Percentiles rank a stretch among this genome's conserved stretches.
phyloP scores from a whole-genome alignment of 2,888 invertebrate genomes.

The Argyra leucocephala region DNA sequence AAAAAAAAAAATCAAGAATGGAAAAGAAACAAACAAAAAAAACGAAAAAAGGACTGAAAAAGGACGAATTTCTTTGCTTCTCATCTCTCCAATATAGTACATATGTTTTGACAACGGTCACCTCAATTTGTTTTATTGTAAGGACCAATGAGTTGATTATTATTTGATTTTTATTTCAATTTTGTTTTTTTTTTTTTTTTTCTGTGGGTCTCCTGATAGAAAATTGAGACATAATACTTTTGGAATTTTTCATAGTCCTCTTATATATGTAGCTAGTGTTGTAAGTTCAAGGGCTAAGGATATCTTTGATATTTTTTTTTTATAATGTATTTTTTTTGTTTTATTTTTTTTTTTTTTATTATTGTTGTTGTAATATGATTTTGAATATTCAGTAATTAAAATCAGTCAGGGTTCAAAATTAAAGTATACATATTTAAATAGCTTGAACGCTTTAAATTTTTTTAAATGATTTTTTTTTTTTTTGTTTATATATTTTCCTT shows the following conservation, averaged over 20 bases:
- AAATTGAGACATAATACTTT: conserved; percentile 1
- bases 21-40: not conserved
- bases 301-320: too few species aligned
- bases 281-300: not conserved
- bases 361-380: too few species aligned
- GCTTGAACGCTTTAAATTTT: too few species aligned
- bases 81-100: not conserved
- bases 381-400: too few species aligned
- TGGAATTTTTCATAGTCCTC: not conserved
- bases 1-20: not conserved
- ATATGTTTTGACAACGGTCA: conserved; percentile 1
- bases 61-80: not conserved
- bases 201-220: not conserved
- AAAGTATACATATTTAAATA: too few species aligned
- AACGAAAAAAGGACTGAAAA: not conserved
- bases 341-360: too few species aligned
- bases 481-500: too few species aligned
- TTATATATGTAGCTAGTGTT: not conserved
- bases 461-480: too few species aligned
- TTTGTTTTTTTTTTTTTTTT: not conserved
- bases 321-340: too few species aligned
- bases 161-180: conserved; percentile 1
- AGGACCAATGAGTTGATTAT: not conserved
- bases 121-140: not conserved
- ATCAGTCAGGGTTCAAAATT: too few species aligned